Base-by-base conservation (phyloP, 2,888 invertebrate genomes). In the Harpalus rufipes region DNA sequence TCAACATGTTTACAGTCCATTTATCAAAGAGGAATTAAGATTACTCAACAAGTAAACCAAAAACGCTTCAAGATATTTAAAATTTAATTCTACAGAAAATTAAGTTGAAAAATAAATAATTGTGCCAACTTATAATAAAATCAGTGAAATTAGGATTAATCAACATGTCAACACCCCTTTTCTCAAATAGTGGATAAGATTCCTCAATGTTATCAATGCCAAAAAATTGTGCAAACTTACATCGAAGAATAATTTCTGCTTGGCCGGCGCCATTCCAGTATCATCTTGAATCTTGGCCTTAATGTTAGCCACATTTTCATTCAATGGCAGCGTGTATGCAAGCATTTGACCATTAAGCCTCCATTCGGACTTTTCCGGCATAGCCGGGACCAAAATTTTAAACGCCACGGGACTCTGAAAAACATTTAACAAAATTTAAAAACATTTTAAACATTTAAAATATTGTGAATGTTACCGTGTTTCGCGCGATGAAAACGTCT, bases 241-340 rank as follows among this genome's bases (percentile, higher is more conserved):
- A 92, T 99, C 99, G 89, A 96, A 96, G 87, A 97, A 96, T 87
- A 99, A 93, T 91, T 99, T 99, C 92, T 99, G 99, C 91, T 99
- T 99, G 81, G 98, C 98, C 16, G 96, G 97, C 63, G 98, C 98
- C 96, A 99, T 97, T 87, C 96, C 96, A 85, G 97, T 96, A 87
- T 95, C 93, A 89, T 97, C 95, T 89, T 95, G 95, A 87, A 99
- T 94, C 90, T 96, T 95, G 10, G 95, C 94, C 92, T 99, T 99
- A 88, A 99, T 94, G 81, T 95, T 95, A 12, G 95, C 94, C n/a
- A 98, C 95, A 0, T 94, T 92, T 87, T 98, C 96, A 12, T 94
- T 93, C 12, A 97, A 92, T 59, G 96, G 94, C 89, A 99, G 89
- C 0, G 95, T 95, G 83, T 98, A 93, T 80, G 94, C 93, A 88